phyloP scores from a whole-genome alignment of 2,797 vertebrate genomes.

The Halcyon leucocephala region DNA sequence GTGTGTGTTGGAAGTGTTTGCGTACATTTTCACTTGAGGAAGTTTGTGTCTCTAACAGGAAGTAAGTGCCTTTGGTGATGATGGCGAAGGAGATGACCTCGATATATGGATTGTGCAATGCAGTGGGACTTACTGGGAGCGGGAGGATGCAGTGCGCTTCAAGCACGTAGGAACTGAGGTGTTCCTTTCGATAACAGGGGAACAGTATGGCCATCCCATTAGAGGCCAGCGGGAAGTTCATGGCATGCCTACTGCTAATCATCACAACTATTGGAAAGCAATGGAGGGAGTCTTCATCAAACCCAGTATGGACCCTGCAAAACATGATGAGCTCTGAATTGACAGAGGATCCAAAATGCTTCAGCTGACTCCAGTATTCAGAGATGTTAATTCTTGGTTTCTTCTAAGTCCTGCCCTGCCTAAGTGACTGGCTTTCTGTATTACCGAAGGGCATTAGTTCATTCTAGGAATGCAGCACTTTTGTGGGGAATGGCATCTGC shows the following conservation, averaged over 20 bases:
- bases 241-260: slow-evolving; percentile 85
- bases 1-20: neutral
- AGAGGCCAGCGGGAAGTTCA: slow-evolving; percentile 94
- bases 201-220: slow-evolving; percentile 95
- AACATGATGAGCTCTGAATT: slow-evolving; percentile 91
- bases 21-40: neutral
- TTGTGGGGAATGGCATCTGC: neutral
- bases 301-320: slow-evolving; percentile 80
- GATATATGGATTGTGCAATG: slow-evolving; percentile 95
- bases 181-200: slow-evolving; percentile 93
- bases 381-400: slow-evolving; percentile 26
- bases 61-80: slow-evolving; percentile 96
- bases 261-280: slow-evolving; percentile 92
- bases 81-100: slow-evolving; percentile 94
- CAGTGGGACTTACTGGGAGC: slow-evolving; percentile 88
- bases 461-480: slow-evolving; percentile 52
- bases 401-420: slow-evolving; percentile 1
- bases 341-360: neutral
- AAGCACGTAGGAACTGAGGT: slow-evolving; percentile 90
- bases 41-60: slow-evolving; percentile 83
- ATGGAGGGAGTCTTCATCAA: slow-evolving; percentile 97
- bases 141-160: slow-evolving; percentile 89
- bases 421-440: neutral
- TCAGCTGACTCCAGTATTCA: neutral
- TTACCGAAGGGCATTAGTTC: slow-evolving; percentile 46